Evolutionary conservation across 2,888 invertebrate species (phyloP).

Genomic region (Octonoba sinensis): DNA sequence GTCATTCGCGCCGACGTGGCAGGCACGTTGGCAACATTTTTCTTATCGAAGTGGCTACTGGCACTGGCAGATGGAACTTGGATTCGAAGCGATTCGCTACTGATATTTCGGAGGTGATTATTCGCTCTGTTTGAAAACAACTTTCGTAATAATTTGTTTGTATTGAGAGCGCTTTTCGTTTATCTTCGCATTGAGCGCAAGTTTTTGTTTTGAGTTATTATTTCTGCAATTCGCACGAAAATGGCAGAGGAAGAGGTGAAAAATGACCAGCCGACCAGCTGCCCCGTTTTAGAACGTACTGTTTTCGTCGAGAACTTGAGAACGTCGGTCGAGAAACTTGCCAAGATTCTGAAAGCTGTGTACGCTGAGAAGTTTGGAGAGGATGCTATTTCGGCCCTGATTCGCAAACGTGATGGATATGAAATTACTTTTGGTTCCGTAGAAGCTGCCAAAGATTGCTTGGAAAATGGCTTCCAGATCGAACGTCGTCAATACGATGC

Average conservation of each 20-base stretch:
- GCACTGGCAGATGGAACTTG: conserved; percentile 29
- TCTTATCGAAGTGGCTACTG: conserved; percentile 22
- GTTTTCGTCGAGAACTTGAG: conserved; percentile 57
- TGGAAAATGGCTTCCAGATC: conserved; percentile 51
- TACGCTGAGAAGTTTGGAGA: conserved; percentile 52
- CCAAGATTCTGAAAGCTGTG: conserved; percentile 41
- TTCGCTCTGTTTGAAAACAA: too few species aligned
- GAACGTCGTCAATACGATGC: conserved; percentile 53
- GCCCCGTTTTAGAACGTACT: conserved; percentile 33
- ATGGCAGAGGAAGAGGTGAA: conserved; percentile 37
- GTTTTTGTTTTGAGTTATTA: neutral
- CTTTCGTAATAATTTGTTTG: too few species aligned
- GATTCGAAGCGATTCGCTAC: conserved; percentile 22
- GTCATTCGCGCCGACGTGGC: conserved; percentile 54
- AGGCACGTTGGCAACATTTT: conserved; percentile 28
- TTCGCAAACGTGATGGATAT: conserved; percentile 51
- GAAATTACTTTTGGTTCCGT: conserved; percentile 44
- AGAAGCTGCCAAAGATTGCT: conserved; percentile 44
- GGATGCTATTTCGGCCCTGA: conserved; percentile 30
- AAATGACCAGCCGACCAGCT: neutral
- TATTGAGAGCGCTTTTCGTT: too few species aligned
- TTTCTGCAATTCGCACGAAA: neutral
- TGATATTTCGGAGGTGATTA: too few species aligned
- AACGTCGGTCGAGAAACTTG: conserved; percentile 49
- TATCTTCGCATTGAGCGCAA: neutral